Base-by-base conservation (phyloP, 2,797 vertebrate species). In the Nyctalus aviator region DNA sequence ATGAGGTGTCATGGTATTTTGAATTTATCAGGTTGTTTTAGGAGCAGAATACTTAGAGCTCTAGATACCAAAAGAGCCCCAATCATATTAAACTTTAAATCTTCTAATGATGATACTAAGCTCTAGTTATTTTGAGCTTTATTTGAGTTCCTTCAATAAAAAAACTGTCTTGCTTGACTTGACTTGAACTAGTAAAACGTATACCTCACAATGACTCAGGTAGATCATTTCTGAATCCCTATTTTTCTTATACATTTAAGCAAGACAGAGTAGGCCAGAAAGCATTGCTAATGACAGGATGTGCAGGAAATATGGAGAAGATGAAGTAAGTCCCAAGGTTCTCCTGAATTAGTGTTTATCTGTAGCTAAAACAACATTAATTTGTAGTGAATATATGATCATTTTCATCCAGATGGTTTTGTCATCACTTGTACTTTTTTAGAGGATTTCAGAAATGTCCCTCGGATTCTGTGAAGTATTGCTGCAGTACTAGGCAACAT, bases 371-470 rank as follows among this genome's bases (percentile, higher is more conserved):
- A 84, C 48, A 77, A 73, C 79, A 88, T 78, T 81, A 23, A 23
- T 46, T 84, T 55, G 32, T 53, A 32, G n/a, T 85, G 25, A 71
- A 77, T 32, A 88, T 66, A 72, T 32, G 18, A 71, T 91, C 41
- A 37, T 90, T 91, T 89, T 30, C 41, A 79, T 25, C 69, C 44
- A 69, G 50, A 62, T 91, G 59, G 71, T 75, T 93, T 94, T 95
- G 59, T 89, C 44, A 79, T 91, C 35, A 32, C 62, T 90, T 73
- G 32, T 35, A 57, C 89, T 79, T 82, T 93, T 93, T 82, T 75
- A 84, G 46, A 90, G n/a, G 10, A 53, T 83, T 90, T 89, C 89
- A 88, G 46, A 48, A 91, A 82, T 83, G 79, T 76, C 78, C 32
- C 23, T 44, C 41, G n/a, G 30, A 21, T 82, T 84, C 50, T 94